Evolutionary conservation across 2,888 invertebrate genomes (phyloP), one percentile per base, ranked within the genome.

Genomic region (Cerceris ruficornis): DNA sequence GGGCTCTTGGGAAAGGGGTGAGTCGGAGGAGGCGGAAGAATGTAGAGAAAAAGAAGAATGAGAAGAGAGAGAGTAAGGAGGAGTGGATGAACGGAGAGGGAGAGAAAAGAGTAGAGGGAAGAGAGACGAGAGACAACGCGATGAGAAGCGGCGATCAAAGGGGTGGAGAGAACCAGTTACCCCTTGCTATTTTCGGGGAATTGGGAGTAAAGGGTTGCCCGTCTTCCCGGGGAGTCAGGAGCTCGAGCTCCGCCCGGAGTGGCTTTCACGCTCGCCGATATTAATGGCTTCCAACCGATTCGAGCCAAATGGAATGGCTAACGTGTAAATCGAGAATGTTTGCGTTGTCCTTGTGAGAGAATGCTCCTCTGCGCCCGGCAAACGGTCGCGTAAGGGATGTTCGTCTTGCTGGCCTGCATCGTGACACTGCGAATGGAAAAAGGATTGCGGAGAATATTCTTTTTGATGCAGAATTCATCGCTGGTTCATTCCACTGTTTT

Each of bases 271-370:
- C 77, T 82, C 70, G 80, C 77, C 77, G 81, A 88, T 87, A 87
- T 87, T 87, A 87, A 87, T 88, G 88, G 87, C 82, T 81, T 77
- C 82, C 80, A 83, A 77, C 88, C 83, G 87, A 87, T 86, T 86
- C 87, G 77, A 86, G 88, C 85, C 87, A 87, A 87, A 87, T 87
- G 86, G 88, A 87, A 87, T 87, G 84, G 85, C 87, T 82, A 87
- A 88, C 89, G 89, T 87, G 88, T 89, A 89, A 89, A 89, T 87
- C 86, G 89, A 88, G 88, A 88, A 84, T 87, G 86, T 87, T 89
- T 87, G 87, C 78, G 65, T 81, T 82, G 80, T 81, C 73, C 83
- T 75, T 66, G 81, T 64, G 77, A 72, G 78, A 78, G 84, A 75
- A 74, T 66, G 64, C 79, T 77, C 74, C 70, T 58, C 65, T 75